Base-by-base conservation (phyloP, 1,140 invertebrate species). In the Bombus pyrosoma region DNA sequence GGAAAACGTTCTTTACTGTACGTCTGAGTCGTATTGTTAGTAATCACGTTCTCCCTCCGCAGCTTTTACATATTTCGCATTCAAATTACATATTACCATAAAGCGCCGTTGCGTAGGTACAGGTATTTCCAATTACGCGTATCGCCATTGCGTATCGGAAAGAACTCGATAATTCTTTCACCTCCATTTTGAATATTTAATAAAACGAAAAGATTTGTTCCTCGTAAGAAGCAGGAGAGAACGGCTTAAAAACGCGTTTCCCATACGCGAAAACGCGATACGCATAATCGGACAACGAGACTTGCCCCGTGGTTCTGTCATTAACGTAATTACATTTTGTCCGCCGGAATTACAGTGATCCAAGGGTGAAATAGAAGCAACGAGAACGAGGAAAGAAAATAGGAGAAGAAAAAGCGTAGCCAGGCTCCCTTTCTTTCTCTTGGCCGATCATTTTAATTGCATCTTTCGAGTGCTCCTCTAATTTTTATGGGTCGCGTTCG, bases 401-500 rank as follows among this genome's bases (percentile, higher is more conserved):
- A 25, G 22, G 32, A 25, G 1, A 47, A 18, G 32, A 73, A 73
- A 73, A 32, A 47, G 13, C 39, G 3, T 15, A 5, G 39, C 39
- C 6, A 15, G 22, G 5, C 10, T n/a, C 34, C 25, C 39, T 41
- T n/a, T 71, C 69, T 71, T 28, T n/a, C 25, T 57, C 69, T 25
- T 69, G 57, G 53, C 43, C 80, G 62, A 74, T 82, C 81, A 82
- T 82, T 82, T 82, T 82, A 75, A 82, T 82, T 82, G 57, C 59
- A 82, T 82, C 81, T 59, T 64, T 47, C 73, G 71, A 75, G 47
- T 75, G 41, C 71, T 75, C 57, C 59, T 75, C 57, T 82, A 83
- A 83, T 83, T 77, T 76, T 69, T 77, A 64, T 47, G 81, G 83
- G 76, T 85, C 77, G 66, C 32, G 59, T 78, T 78, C 39, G 81